Evolutionary conservation across 1,140 invertebrate genomes (phyloP).

Genomic region (Microplitis demolitor): DNA sequence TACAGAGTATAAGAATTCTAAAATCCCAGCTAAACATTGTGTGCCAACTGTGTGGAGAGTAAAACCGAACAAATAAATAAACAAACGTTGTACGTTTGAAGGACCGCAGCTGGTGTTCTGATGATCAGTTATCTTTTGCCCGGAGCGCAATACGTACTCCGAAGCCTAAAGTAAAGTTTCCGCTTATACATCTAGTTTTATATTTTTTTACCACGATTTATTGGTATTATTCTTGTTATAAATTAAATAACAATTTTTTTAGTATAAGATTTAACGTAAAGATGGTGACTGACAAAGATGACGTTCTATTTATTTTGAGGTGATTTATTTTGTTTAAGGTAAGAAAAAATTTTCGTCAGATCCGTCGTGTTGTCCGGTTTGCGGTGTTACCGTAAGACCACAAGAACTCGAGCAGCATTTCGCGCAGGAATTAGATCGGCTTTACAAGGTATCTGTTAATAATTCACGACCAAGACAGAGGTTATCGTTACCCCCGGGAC

Average conservation of each 20-base stretch:
- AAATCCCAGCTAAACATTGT: background rate
- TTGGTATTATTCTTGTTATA: background rate
- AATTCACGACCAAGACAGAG: slow-evolving; percentile 54
- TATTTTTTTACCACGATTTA: background rate
- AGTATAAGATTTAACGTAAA: too few species aligned
- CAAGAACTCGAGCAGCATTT: slow-evolving; percentile 79
- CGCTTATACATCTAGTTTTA: background rate
- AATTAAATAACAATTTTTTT: too few species aligned
- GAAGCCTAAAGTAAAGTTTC: background rate
- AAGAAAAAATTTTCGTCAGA: slow-evolving; percentile 65
- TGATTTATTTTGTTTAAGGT: slow-evolving; percentile 39
- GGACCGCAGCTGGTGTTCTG: slow-evolving; percentile 24
- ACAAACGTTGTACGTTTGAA: slow-evolving; percentile 25
- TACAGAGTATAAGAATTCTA: too few species aligned
- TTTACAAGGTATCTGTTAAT: slow-evolving; percentile 67
- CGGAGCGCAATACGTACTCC: background rate
- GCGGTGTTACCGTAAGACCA: slow-evolving; percentile 74
- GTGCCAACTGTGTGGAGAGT: background rate
- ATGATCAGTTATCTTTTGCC: background rate
- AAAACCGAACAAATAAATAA: slow-evolving; percentile 28
- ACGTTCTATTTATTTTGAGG: background rate
- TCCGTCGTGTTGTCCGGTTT: slow-evolving; percentile 77
- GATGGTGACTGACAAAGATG: too few species aligned
- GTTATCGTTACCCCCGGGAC: slow-evolving; percentile 57
- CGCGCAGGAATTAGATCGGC: slow-evolving; percentile 74